Conservation (phyloP, 2,797 vertebrate species). For the Cheirogaleus major region DNA sequence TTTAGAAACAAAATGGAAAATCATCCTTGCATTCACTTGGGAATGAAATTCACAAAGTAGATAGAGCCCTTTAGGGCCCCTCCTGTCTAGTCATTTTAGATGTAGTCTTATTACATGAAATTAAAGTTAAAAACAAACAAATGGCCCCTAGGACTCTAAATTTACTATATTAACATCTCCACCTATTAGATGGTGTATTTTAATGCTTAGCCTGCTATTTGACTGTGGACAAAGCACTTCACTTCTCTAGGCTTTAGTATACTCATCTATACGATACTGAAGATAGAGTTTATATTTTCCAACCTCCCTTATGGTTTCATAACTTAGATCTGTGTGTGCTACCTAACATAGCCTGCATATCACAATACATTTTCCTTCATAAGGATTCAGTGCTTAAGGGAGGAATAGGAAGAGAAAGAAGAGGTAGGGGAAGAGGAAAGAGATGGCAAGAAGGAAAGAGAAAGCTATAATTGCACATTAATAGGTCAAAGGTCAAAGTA, state of each 20-base stretch:
- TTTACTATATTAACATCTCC: neutral
- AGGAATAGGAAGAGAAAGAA: neutral
- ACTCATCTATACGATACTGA: neutral
- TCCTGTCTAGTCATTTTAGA: neutral
- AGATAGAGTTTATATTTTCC: neutral
- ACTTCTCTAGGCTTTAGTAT: neutral
- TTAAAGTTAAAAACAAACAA: neutral
- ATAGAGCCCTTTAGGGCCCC: neutral
- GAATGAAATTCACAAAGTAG: conserved; percentile 1
- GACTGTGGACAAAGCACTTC: neutral
- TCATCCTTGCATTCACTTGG: neutral
- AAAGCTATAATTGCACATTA: neutral
- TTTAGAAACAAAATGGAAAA: conserved; percentile 52
- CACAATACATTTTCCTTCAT: neutral
- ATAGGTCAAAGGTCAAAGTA: neutral
- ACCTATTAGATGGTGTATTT: neutral
- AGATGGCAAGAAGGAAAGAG: neutral
- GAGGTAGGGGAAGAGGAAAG: neutral
- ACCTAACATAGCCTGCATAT: neutral
- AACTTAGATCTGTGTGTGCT: neutral
- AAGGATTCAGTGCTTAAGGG: neutral
- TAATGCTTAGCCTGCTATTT: neutral
- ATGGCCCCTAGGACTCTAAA: neutral
- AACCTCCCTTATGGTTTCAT: neutral
- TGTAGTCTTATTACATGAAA: neutral